Base-by-base conservation (phyloP, 2,888 invertebrate genomes). In the Drosophila vallismaia region DNA sequence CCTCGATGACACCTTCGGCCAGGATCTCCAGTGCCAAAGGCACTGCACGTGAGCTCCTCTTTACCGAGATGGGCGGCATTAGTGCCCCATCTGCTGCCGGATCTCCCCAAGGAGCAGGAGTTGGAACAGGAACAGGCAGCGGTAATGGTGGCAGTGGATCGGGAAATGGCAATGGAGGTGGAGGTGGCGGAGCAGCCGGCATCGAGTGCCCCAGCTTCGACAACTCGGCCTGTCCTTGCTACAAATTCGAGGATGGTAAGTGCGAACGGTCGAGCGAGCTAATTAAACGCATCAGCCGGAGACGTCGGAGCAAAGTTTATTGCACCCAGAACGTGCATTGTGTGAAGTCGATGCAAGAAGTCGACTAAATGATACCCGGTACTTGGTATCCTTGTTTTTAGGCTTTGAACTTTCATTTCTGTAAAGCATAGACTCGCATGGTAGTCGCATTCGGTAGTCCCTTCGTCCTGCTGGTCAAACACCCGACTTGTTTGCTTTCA, bases 231-330 rank as follows among this genome's bases (percentile, higher is more conserved):
- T 98, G 97, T 91, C 96, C 97, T 5, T 98, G 97, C 92, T 97
- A 97, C 93, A 96, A 96, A 91, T 96, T 97, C 92, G 97, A 97
- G 92, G 97, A 97, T 93, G 97, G 94, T 94, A 92, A 90, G 93
- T 89, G 62, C 67, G 56, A 50, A 54, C 63, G 71, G 72, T 29
- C 45, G 46, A 48, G 46, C 51, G 67, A 56, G 44, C 74, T 59
- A 68, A 74, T 74, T 74, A 74, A 72, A 68, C 57, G 55, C 74
- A 74, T 59, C 74, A 68, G 51, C 10, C 33, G 14, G 14, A 14
- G 31, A 40, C 12, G 49, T 24, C 40, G 33, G 46, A 53, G 73
- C 51, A 19, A 63, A 79, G 74, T 73, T 78, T 79, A 73, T 76
- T 79, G 82, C 79, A 76, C 73, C 64, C 76, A 52, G 62, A 73